Evolutionary conservation across 2,888 invertebrate species (phyloP).

Genomic region (Brachypalpus laphriformis): DNA sequence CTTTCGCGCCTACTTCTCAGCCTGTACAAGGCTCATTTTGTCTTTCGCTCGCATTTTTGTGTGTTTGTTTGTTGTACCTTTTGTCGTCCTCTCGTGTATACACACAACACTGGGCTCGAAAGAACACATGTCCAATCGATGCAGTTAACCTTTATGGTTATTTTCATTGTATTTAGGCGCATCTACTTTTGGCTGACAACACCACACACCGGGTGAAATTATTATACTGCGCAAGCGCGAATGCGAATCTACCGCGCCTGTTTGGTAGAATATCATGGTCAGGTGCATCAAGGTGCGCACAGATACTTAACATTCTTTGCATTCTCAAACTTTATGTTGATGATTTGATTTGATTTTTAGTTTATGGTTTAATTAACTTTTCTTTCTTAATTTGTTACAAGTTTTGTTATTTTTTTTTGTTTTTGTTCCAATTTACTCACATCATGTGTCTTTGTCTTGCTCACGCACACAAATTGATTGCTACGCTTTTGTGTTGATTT

Average conservation of each 20-base stretch:
- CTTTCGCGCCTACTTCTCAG: constrained; percentile 24
- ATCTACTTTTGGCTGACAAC: constrained; percentile 34
- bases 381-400: too few species aligned
- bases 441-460: constrained; percentile 83
- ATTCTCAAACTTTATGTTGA: constrained; percentile 74
- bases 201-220: constrained; percentile 30
- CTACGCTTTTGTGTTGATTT: constrained; percentile 72
- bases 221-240: constrained; percentile 28
- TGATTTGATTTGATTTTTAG: constrained; percentile 76
- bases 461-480: constrained; percentile 77
- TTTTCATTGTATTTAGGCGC: constrained; percentile 72
- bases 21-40: constrained; percentile 5
- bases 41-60: constrained; percentile 47
- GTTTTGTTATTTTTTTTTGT: constrained; percentile 64
- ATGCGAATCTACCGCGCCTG: constrained; percentile 9
- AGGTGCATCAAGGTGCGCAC: constrained; percentile 51
- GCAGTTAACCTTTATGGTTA: constrained; percentile 73
- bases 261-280: constrained; percentile 20
- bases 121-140: constrained; percentile 68
- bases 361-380: constrained; percentile 74
- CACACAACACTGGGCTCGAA: constrained; percentile 40
- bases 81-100: constrained; percentile 48
- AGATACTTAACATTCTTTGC: constrained; percentile 61
- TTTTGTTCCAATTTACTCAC: constrained; percentile 79
- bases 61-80: constrained; percentile 27